These are phyloP conservation scores for Drosophila bipectinata DNA, from an alignment of 1,140 invertebrate genomes.

Conservation along the genomic window DNA sequence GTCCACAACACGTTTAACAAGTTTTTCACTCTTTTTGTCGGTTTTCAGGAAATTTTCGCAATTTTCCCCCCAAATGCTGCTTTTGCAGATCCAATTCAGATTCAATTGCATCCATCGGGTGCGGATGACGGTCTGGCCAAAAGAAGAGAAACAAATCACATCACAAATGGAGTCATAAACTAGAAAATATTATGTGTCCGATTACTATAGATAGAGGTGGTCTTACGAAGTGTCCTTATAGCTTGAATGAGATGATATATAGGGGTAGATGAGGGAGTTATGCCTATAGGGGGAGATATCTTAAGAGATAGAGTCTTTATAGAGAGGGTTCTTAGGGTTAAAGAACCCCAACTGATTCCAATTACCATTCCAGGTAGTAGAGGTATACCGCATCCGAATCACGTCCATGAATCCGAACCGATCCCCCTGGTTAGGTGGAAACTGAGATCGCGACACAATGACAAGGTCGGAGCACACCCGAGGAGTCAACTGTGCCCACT, in stretches of 20 bases:
- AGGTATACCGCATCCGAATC: background rate
- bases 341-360: no score
- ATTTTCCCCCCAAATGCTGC: conserved; percentile 55
- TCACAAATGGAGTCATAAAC: conserved; percentile 44
- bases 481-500: conserved; percentile 23
- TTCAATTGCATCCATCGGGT: background rate
- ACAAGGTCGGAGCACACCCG: conserved; percentile 11
- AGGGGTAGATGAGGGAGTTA: no score
- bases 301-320: no score
- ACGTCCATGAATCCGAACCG: background rate
- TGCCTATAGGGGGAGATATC: no score
- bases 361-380: background rate
- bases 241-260: no score
- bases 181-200: conserved; percentile 27
- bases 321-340: no score
- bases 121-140: background rate
- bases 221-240: no score
- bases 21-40: conserved; percentile 58
- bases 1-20: conserved; percentile 75
- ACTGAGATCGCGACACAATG: conserved; percentile 42
- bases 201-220: background rate
- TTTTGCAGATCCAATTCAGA: conserved; percentile 41
- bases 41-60: conserved; percentile 76
- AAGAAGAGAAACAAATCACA: conserved; percentile 23
- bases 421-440: conserved; percentile 7